These are phyloP conservation scores for Drosophila emarginata DNA, from an alignment of 2,888 invertebrate species.

Conservation along the genomic window DNA sequence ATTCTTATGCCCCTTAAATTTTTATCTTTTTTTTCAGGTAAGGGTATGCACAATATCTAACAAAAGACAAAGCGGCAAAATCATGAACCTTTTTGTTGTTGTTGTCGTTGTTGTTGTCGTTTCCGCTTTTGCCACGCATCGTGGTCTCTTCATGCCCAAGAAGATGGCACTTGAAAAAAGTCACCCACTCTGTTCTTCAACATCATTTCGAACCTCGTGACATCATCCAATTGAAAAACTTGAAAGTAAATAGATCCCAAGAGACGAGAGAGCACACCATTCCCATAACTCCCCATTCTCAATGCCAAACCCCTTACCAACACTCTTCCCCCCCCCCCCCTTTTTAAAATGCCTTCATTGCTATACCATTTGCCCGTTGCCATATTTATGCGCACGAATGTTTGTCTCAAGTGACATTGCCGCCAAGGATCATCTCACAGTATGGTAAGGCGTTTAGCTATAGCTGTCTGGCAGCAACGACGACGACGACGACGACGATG, in stretches of 20 bases:
- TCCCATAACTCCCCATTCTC: constrained; percentile 15
- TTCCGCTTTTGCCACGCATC: not conserved
- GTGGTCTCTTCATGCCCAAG: not conserved
- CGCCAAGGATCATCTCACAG: constrained; percentile 81
- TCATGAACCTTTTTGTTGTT: constrained; percentile 53
- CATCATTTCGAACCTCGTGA: constrained; percentile 51
- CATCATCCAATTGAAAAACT: constrained; percentile 79
- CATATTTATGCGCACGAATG: constrained; percentile 17
- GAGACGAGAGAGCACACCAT: constrained; percentile 61
- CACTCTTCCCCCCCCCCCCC: not conserved
- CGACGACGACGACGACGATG: not conserved
- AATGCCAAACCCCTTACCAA: too few relatives aligned
- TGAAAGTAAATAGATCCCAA: constrained; percentile 80
- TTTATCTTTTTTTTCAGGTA: too few relatives aligned
- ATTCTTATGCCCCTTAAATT: too few relatives aligned
- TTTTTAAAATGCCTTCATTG: not conserved
- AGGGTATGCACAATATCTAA: constrained; percentile 13
- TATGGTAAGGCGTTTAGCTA: constrained; percentile 77
- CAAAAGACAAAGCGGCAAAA: not conserved
- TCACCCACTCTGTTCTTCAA: constrained; percentile 51
- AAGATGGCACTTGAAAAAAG: constrained; percentile 57
- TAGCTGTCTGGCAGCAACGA: constrained; percentile 34
- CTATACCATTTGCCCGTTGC: constrained; percentile 32
- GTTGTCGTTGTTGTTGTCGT: constrained; percentile 15
- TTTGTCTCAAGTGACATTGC: constrained; percentile 79